Percentiles rank a stretch among this genome's conserved stretches.
Conservation (phyloP, 2,113 vertebrate species). For the Hyperoodon ampullatus region DNA sequence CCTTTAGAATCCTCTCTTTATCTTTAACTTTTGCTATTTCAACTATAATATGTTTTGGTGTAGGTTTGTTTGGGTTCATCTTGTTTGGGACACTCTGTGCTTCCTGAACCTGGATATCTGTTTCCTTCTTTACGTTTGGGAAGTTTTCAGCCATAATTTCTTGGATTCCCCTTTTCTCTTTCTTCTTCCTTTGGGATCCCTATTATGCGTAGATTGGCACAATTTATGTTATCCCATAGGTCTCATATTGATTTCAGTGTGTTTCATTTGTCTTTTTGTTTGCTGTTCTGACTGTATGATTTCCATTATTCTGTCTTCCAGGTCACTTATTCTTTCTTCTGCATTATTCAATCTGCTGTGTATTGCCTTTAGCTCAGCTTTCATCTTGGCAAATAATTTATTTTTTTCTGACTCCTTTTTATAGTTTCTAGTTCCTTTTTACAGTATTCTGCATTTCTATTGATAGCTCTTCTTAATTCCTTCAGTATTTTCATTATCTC, state of each 20-base stretch:
- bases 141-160: background rate
- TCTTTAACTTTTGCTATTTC: background rate
- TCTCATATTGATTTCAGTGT: background rate
- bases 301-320: background rate
- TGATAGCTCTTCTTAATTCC: too few species aligned
- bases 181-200: background rate
- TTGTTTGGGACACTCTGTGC: background rate
- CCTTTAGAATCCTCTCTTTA: background rate
- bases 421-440: too few species aligned
- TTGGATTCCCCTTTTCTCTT: background rate
- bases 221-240: background rate
- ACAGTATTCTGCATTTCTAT: too few species aligned
- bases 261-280: background rate
- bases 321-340: background rate
- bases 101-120: background rate
- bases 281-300: background rate
- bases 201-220: background rate
- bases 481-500: too few species aligned
- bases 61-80: background rate
- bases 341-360: background rate
- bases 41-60: background rate
- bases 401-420: too few species aligned
- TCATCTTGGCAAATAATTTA: too few species aligned
- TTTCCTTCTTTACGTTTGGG: background rate
- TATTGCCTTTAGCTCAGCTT: background rate